Percentiles rank a stretch among this genome's conserved stretches.
These are phyloP conservation scores for Orthonevra nobilis DNA, from an alignment of 2,888 invertebrate genomes.

Conservation along the genomic window DNA sequence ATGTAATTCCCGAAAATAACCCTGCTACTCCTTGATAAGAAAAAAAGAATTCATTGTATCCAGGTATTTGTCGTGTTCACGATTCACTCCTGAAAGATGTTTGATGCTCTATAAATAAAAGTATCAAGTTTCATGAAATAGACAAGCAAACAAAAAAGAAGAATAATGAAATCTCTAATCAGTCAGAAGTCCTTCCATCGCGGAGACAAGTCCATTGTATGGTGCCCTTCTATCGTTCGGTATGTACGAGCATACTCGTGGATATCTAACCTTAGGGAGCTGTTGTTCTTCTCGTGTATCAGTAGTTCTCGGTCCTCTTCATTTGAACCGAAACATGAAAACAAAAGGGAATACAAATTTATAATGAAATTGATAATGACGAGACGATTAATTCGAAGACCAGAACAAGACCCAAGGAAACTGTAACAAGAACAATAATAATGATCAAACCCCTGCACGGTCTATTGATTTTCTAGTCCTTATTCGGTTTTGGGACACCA, in stretches of 20 bases:
- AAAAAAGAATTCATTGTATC: conserved; percentile 27
- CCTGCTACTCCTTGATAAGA: too few species aligned
- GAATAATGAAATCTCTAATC: conserved; percentile 41
- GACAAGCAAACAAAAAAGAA: conserved; percentile 7
- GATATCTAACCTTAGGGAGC: conserved; percentile 23
- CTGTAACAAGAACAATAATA: conserved; percentile 51
- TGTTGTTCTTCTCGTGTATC: conserved; percentile 35
- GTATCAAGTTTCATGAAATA: conserved; percentile 49
- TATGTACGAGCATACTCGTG: too few species aligned
- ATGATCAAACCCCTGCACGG: conserved; percentile 54
- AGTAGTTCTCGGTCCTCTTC: conserved; percentile 33
- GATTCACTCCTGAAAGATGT: conserved; percentile 5
- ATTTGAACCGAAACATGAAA: conserved; percentile 21
- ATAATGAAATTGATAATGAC: conserved; percentile 62
- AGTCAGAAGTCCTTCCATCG: conserved; percentile 60
- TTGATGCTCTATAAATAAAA: conserved; percentile 49
- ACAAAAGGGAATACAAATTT: conserved; percentile 36
- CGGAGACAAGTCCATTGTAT: conserved; percentile 37
- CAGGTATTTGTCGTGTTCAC: conserved; percentile 38
- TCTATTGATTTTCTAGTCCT: conserved; percentile 59
- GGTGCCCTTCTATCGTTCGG: conserved; percentile 3
- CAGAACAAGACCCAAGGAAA: conserved; percentile 3
- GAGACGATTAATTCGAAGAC: conserved; percentile 57
- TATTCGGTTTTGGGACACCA: conserved; percentile 30
- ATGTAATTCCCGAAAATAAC: too few species aligned